Evolutionary conservation across 1,140 invertebrate species (phyloP).

Genomic region (Heliconius melpomene): DNA sequence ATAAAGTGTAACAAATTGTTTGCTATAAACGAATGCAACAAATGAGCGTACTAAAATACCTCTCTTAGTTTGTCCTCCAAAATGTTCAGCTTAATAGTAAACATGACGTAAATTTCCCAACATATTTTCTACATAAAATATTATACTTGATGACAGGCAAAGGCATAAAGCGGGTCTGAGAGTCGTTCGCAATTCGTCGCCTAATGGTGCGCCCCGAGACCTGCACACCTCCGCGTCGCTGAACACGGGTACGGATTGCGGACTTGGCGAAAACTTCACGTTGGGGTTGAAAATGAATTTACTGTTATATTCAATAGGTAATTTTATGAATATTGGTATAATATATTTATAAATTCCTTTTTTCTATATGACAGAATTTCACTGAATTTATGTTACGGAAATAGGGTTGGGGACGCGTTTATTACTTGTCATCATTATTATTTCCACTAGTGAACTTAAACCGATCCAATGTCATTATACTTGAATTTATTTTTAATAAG

Average conservation of each 20-base stretch:
- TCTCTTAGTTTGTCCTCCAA: neutral
- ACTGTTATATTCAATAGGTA: neutral
- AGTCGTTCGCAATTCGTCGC: conserved; percentile 35
- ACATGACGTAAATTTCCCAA: conserved; percentile 16
- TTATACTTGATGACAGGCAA: conserved; percentile 32
- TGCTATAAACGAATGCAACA: neutral
- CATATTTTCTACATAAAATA: conserved; percentile 32
- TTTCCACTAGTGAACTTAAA: no score
- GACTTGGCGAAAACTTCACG: conserved; percentile 19
- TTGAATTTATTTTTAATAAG: no score
- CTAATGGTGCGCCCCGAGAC: conserved; percentile 42
- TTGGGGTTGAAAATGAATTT: neutral
- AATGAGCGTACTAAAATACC: neutral
- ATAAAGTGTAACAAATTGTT: no score
- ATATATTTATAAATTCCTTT: no score
- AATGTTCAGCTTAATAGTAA: conserved; percentile 11
- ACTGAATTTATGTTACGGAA: no score
- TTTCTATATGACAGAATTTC: no score
- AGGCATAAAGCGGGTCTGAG: conserved; percentile 26
- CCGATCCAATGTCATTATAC: no score
- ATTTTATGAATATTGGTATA: neutral
- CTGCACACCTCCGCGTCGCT: conserved; percentile 36
- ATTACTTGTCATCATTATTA: no score
- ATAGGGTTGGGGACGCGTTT: no score
- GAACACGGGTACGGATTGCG: conserved; percentile 33